These are phyloP conservation scores for Bradynema listronoti DNA, from an alignment of 1,140 invertebrate species.

Conservation along the genomic window DNA sequence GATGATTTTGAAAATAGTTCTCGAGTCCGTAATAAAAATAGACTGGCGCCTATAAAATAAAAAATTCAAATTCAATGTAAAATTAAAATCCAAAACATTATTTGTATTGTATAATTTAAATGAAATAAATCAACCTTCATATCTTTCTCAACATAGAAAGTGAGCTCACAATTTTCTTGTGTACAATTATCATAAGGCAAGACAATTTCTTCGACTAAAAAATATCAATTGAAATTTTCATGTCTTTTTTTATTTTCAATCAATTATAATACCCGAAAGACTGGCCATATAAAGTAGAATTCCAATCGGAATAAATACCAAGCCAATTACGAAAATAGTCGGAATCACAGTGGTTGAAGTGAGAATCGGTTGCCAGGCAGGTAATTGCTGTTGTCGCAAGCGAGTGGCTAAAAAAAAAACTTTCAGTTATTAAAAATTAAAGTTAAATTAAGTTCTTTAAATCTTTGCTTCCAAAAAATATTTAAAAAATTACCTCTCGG, in stretches of 20 bases:
- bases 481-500: constrained; percentile 34
- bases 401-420: constrained; percentile 76
- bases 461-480: too few species aligned
- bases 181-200: constrained; percentile 24
- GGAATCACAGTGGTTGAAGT: constrained; percentile 92
- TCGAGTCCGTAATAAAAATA: constrained; percentile 95
- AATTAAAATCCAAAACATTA: too few species aligned
- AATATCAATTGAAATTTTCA: not conserved
- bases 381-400: constrained; percentile 92
- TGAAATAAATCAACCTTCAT: constrained; percentile 61
- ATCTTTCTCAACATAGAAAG: constrained; percentile 72
- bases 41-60: constrained; percentile 68
- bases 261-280: constrained; percentile 64
- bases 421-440: constrained; percentile 11
- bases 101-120: not conserved
- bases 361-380: constrained; percentile 88
- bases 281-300: constrained; percentile 83
- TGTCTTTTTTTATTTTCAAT: constrained; percentile 6
- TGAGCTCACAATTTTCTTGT: constrained; percentile 62
- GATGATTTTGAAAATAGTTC: constrained; percentile 98
- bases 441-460: not conserved
- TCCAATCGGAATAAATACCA: constrained; percentile 91
- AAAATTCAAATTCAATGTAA: not conserved
- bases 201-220: constrained; percentile 29
- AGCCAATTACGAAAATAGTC: constrained; percentile 90